phyloP scores from a whole-genome alignment of 1,140 invertebrate genomes.

The Magallana angulata region DNA sequence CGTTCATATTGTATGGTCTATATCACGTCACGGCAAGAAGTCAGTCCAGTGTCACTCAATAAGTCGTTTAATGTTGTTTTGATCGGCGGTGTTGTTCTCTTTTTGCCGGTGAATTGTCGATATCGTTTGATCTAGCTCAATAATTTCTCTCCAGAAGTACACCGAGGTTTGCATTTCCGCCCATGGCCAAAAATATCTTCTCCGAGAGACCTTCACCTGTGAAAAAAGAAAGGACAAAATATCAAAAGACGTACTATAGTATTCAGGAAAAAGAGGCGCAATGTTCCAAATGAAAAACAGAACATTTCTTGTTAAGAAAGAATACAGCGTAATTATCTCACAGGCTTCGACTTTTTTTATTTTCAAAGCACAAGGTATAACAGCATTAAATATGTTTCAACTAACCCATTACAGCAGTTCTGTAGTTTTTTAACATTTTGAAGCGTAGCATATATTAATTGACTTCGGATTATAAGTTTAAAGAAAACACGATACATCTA shows the following conservation, averaged over 20 bases:
- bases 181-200: not conserved
- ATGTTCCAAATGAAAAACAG: slow-evolving; percentile 3
- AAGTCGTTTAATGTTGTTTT: not conserved
- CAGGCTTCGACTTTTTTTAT: too few relatives aligned
- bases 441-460: too few relatives aligned
- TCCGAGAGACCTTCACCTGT: not conserved
- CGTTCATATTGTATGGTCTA: not conserved
- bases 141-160: not conserved
- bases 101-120: not conserved
- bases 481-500: too few relatives aligned
- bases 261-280: not conserved
- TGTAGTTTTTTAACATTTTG: too few relatives aligned
- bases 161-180: not conserved
- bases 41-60: not conserved
- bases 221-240: not conserved
- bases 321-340: not conserved
- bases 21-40: not conserved
- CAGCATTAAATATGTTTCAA: not conserved
- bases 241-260: not conserved
- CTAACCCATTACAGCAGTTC: too few relatives aligned
- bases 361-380: not conserved
- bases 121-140: not conserved
- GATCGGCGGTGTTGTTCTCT: not conserved
- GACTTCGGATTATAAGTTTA: too few relatives aligned
- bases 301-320: not conserved